A percentile compares a stretch with the other conserved stretches of the same genome.
These are phyloP conservation scores for Syrista parreyssii DNA, from an alignment of 2,888 invertebrate species.

Conservation along the genomic window DNA sequence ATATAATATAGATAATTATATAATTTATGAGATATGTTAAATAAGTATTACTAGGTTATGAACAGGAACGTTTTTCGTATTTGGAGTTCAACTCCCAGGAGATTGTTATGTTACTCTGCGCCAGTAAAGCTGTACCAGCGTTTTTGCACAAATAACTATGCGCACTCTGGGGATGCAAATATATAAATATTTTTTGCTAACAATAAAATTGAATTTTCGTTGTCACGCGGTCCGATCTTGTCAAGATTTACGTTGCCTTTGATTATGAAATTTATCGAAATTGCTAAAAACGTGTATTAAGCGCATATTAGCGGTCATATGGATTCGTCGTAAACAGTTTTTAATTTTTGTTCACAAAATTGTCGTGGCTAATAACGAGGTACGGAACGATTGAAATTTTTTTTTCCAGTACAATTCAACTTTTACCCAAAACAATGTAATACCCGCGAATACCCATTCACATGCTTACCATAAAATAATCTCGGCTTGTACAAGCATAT, in stretches of 20 bases:
- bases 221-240: no score
- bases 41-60: slow-evolving; percentile 39
- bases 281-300: neutral
- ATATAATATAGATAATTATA: slow-evolving; percentile 28
- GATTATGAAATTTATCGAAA: neutral
- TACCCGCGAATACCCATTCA: neutral
- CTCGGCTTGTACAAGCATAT: neutral
- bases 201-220: no score
- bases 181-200: no score
- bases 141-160: slow-evolving; percentile 19
- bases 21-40: slow-evolving; percentile 36
- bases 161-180: neutral
- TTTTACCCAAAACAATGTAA: neutral
- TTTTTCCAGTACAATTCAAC: neutral
- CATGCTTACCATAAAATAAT: neutral
- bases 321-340: no score
- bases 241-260: neutral
- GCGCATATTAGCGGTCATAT: neutral
- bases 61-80: slow-evolving; percentile 16
- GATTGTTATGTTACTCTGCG: slow-evolving; percentile 37
- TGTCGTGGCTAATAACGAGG: neutral
- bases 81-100: slow-evolving; percentile 31
- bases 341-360: no score
- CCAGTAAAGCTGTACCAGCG: slow-evolving; percentile 32
- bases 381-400: neutral